phyloP scores from a whole-genome alignment of 2,888 invertebrate species.

The Lithophane leautieri region DNA sequence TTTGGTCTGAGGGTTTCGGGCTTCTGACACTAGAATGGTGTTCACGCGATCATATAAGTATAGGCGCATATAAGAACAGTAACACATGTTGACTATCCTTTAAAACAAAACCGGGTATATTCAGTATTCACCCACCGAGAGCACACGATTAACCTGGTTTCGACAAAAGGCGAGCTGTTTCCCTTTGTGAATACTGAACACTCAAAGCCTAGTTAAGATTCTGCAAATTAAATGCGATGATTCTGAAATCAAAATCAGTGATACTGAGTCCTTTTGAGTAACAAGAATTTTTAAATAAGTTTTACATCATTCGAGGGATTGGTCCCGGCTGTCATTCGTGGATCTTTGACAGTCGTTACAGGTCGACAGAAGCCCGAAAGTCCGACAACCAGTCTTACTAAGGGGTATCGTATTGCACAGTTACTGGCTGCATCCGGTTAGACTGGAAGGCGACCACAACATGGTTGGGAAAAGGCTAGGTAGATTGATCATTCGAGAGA shows the following conservation, averaged over 20 bases:
- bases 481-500: neutral
- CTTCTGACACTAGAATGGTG: no score
- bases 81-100: neutral
- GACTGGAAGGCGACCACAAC: no score
- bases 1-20: no score
- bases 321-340: no score
- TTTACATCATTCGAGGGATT: neutral
- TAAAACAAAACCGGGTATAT: neutral
- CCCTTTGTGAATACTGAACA: constrained; percentile 24
- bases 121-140: constrained; percentile 14
- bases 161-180: constrained; percentile 31
- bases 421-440: no score
- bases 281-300: neutral
- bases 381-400: no score
- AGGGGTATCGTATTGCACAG: no score
- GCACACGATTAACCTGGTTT: constrained; percentile 51
- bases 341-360: no score
- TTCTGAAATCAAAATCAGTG: constrained; percentile 9
- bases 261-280: neutral
- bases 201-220: constrained; percentile 22
- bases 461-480: no score
- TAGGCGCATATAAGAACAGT: neutral
- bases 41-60: neutral
- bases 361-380: no score
- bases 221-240: constrained; percentile 21